These are phyloP conservation scores for Gastrophryne carolinensis DNA, from an alignment of 2,797 vertebrate species.

Conservation along the genomic window DNA sequence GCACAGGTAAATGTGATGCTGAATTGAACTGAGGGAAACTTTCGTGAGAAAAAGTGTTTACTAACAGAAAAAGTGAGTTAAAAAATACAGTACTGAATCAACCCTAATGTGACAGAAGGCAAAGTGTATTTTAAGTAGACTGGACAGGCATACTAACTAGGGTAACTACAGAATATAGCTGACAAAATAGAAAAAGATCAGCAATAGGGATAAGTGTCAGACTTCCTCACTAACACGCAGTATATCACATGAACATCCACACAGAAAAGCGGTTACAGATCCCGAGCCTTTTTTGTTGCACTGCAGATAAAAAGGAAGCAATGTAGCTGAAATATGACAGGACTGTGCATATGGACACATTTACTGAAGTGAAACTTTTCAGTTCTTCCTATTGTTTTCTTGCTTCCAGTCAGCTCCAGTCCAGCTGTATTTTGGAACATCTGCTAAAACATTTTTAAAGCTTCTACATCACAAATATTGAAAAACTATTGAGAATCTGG, in stretches of 20 bases:
- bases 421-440: neutral
- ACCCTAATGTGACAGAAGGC: too few species aligned
- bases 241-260: constrained; percentile 8
- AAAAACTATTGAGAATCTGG: too few species aligned
- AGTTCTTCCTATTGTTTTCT: constrained; percentile 14
- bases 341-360: neutral
- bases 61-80: too few species aligned
- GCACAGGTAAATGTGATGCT: too few species aligned
- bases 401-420: neutral
- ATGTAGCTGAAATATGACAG: neutral
- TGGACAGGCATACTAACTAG: too few species aligned
- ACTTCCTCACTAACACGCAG: neutral
- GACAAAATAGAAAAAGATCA: too few species aligned
- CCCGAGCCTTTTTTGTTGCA: neutral
- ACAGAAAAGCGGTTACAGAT: neutral
- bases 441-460: neutral
- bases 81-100: too few species aligned
- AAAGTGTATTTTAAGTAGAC: too few species aligned
- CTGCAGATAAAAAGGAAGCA: neutral
- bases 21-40: too few species aligned
- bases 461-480: neutral
- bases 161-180: too few species aligned
- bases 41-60: too few species aligned
- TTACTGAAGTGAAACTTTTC: neutral
- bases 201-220: neutral